These are phyloP conservation scores for Ditula angustiorana DNA, from an alignment of 2,888 invertebrate species.

Conservation along the genomic window DNA sequence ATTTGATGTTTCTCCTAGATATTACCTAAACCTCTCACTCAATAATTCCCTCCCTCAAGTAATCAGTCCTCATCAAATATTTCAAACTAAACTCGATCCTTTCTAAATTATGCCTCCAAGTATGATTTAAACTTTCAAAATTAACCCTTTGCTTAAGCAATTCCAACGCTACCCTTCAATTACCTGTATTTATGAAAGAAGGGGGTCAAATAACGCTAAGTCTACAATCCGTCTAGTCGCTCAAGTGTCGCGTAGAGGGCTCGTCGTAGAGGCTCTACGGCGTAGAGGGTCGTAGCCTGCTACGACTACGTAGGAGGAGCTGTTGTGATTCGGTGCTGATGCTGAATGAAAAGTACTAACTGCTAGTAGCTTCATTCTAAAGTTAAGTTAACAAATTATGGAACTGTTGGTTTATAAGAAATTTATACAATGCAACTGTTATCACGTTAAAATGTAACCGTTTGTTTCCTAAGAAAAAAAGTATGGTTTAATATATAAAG, in stretches of 20 bases:
- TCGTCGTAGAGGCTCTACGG: conserved; percentile 22
- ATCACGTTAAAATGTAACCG: too few relatives aligned
- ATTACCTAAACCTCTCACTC: background rate
- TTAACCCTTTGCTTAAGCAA: conserved; percentile 12
- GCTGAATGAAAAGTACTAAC: too few relatives aligned
- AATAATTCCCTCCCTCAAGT: conserved; percentile 1
- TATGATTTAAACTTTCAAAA: background rate
- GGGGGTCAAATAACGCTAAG: conserved; percentile 12
- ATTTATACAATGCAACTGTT: too few relatives aligned
- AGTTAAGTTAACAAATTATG: too few relatives aligned
- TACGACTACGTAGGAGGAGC: background rate
- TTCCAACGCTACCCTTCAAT: conserved; percentile 11
- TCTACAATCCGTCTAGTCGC: background rate
- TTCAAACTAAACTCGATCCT: conserved; percentile 6
- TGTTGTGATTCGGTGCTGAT: too few relatives aligned
- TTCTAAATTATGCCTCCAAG: background rate
- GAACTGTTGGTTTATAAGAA: too few relatives aligned
- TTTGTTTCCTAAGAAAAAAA: too few relatives aligned
- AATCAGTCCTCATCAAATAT: conserved; percentile 20
- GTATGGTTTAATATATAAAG: too few relatives aligned
- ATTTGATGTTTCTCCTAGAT: background rate
- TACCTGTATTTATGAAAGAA: conserved; percentile 5
- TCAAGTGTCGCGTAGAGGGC: background rate
- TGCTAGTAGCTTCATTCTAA: too few relatives aligned
- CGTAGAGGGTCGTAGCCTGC: conserved; percentile 17